phyloP scores from a whole-genome alignment of 2,113 vertebrate species.

The Malurus alboscapulatus region DNA sequence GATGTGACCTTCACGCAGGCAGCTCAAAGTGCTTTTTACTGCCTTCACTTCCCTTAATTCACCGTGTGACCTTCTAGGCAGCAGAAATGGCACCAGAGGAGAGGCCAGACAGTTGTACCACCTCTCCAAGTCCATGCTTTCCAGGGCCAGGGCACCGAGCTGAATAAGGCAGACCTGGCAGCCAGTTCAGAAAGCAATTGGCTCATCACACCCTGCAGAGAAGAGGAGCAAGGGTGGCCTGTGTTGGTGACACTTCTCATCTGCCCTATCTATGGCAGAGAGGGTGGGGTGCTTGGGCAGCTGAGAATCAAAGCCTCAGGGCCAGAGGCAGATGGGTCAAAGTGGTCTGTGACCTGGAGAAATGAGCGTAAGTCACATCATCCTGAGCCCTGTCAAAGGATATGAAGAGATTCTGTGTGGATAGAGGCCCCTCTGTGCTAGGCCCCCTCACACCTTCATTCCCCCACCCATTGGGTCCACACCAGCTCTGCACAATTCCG shows the following conservation, averaged over 20 bases:
- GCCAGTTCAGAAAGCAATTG: not conserved
- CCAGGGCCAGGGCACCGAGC: not conserved
- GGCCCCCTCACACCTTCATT: not conserved
- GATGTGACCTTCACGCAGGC: not conserved
- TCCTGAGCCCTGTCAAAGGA: not conserved
- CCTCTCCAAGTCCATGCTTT: not conserved
- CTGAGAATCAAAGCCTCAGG: not conserved
- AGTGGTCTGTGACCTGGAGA: not conserved
- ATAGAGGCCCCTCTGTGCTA: not conserved
- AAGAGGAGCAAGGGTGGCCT: not conserved
- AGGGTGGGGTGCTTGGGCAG: not conserved
- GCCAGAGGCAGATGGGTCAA: not conserved
- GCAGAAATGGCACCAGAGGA: not conserved
- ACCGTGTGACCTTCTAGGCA: not conserved
- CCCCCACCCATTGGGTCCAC: not conserved
- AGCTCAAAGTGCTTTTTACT: not conserved
- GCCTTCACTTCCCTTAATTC: not conserved
- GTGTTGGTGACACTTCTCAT: not conserved
- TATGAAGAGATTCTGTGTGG: not conserved
- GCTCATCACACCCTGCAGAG: not conserved
- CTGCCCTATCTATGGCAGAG: rapidly evolving
- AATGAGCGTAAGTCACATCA: not conserved
- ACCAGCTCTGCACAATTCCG: not conserved
- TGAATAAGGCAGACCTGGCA: not conserved
- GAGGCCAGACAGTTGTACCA: not conserved